A percentile compares a stretch with the other conserved stretches of the same genome.
Evolutionary conservation across 2,888 invertebrate genomes (phyloP).

Genomic region (Chloroclystis v-ata): DNA sequence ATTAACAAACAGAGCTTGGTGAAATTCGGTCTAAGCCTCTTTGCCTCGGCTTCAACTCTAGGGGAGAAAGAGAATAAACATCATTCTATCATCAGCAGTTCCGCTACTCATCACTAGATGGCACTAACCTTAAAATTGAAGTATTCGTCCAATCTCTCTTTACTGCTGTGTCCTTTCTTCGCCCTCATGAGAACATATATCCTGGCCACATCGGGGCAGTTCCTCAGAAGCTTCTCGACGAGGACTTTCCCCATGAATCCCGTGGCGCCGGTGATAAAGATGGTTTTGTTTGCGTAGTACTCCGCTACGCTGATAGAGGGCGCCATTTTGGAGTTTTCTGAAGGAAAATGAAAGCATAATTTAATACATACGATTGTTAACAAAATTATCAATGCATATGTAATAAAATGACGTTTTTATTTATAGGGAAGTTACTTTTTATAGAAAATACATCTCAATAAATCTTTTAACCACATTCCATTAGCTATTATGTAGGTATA

Average conservation of each 20-base stretch:
- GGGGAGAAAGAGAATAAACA: too few relatives aligned
- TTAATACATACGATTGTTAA: background rate
- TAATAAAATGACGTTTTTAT: too few relatives aligned
- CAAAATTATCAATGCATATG: too few relatives aligned
- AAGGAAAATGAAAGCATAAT: conserved; percentile 6
- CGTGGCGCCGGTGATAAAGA: conserved; percentile 89
- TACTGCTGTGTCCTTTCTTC: conserved; percentile 82
- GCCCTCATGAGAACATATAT: conserved; percentile 86
- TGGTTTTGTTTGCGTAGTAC: conserved; percentile 78
- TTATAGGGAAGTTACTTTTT: too few relatives aligned
- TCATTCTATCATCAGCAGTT: conserved; percentile 7
- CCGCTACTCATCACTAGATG: conserved; percentile 34
- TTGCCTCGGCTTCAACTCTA: too few relatives aligned
- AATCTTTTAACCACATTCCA: too few relatives aligned
- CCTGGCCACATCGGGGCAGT: conserved; percentile 82
- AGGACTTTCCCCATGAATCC: conserved; percentile 92
- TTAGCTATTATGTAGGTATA: too few relatives aligned
- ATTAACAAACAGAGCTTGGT: too few relatives aligned
- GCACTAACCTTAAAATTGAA: conserved; percentile 69
- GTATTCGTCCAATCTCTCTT: conserved; percentile 79
- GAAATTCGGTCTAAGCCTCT: too few relatives aligned
- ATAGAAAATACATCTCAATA: too few relatives aligned
- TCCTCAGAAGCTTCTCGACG: conserved; percentile 85
- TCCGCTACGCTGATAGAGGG: conserved; percentile 65
- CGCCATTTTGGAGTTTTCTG: conserved; percentile 45